These are phyloP conservation scores for Siniperca obscura DNA, from an alignment of 2,797 vertebrate genomes.

Conservation along the genomic window DNA sequence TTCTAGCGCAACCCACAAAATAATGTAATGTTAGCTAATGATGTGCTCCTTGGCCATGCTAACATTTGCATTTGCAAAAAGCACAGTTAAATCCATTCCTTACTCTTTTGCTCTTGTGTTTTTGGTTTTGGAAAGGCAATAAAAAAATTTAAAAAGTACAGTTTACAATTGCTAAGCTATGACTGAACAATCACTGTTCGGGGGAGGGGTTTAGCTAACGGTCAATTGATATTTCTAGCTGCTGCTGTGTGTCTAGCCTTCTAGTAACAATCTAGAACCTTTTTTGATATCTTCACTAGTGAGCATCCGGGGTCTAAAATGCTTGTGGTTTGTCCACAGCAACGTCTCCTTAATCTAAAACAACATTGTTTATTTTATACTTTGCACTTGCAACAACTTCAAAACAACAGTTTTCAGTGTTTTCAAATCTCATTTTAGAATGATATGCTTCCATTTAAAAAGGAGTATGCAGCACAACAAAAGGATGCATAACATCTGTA, in stretches of 20 bases:
- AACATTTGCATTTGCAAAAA: not conserved
- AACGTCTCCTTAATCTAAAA: not conserved
- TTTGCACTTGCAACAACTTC: not conserved
- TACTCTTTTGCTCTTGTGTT: not conserved
- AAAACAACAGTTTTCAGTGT: not conserved
- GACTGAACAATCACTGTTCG: not conserved
- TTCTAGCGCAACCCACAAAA: not conserved
- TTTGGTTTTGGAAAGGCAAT: not conserved
- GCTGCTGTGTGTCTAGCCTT: not conserved
- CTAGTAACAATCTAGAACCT: too few species aligned
- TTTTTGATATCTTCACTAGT: not conserved
- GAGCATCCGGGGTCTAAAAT: not conserved
- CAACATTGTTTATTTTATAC: not conserved
- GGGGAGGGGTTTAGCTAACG: too few species aligned
- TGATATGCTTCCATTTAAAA: conserved; percentile 22
- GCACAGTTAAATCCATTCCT: not conserved
- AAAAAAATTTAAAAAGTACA: too few species aligned
- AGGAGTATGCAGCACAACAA: conserved; percentile 33
- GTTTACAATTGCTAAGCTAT: not conserved
- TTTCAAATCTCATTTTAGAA: conserved; percentile 26
- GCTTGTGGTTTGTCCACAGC: not conserved
- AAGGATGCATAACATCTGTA: conserved; percentile 33
- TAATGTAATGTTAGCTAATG: not conserved
- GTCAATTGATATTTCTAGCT: not conserved
- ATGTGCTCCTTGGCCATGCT: not conserved